Conservation (phyloP, 2,797 vertebrate species). For the Chlorospingus semifuscus region DNA sequence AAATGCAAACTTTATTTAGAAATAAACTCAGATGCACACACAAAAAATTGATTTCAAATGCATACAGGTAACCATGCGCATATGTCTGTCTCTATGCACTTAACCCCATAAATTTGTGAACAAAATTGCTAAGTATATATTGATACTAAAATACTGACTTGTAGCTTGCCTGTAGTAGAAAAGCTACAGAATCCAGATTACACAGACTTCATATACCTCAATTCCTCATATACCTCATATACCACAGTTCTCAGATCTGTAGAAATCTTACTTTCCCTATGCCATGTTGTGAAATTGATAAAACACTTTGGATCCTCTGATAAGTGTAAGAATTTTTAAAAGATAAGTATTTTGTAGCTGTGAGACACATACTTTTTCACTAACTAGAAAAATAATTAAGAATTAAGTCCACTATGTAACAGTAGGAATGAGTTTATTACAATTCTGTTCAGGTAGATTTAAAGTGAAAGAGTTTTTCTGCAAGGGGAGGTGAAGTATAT, state of each 20-base stretch:
- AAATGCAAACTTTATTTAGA: background rate
- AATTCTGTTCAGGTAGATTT: background rate
- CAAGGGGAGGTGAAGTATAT: background rate
- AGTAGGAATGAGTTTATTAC: background rate
- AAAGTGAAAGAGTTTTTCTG: background rate
- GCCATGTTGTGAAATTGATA: background rate
- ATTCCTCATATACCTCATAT: background rate
- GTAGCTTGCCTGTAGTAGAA: background rate
- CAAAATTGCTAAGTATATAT: background rate
- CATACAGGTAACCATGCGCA: rapidly evolving
- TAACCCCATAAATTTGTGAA: background rate
- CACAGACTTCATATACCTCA: background rate
- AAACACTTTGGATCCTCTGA: background rate
- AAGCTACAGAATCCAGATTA: background rate
- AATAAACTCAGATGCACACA: background rate
- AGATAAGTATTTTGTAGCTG: background rate
- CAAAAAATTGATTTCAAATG: background rate
- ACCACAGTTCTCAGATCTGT: background rate
- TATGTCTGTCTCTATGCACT: background rate
- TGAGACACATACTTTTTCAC: background rate
- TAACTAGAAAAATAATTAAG: background rate
- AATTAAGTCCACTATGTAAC: background rate
- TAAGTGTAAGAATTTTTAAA: background rate
- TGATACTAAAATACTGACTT: background rate
- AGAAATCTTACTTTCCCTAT: background rate